Percentiles rank a stretch among this genome's conserved stretches.
phyloP scores from a whole-genome alignment of 1,140 invertebrate genomes.

The Polypedilum vanderplanki region DNA sequence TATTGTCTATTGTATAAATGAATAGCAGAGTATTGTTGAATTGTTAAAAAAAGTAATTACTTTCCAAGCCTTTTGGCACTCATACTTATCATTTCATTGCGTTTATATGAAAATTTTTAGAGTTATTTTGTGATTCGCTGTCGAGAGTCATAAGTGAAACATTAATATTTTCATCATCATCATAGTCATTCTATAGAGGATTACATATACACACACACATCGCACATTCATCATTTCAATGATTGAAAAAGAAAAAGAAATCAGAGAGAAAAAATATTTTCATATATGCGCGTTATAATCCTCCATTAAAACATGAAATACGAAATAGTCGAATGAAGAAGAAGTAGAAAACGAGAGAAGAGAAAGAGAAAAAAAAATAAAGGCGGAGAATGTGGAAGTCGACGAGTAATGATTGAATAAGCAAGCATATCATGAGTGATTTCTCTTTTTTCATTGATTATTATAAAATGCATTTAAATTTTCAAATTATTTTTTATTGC shows the following conservation, averaged over 20 bases:
- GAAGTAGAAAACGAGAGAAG: background rate
- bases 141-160: conserved; percentile 4
- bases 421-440: background rate
- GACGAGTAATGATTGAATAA: conserved; percentile 3
- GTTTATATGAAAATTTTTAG: background rate
- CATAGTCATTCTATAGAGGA: no score
- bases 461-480: no score
- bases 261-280: background rate
- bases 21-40: background rate
- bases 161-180: background rate
- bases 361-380: background rate
- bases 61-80: background rate
- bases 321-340: conserved; percentile 13
- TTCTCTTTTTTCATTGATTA: no score
- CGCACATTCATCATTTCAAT: background rate
- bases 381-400: conserved; percentile 1
- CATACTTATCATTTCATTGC: background rate
- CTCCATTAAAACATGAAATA: background rate
- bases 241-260: background rate
- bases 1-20: background rate
- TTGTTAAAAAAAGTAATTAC: conserved; percentile 22
- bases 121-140: conserved; percentile 4
- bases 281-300: conserved; percentile 10
- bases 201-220: background rate
- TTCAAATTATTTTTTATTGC: no score